A percentile compares a stretch with the other conserved stretches of the same genome.
These are phyloP conservation scores for Microchirus variegatus DNA, from an alignment of 2,797 vertebrate genomes.

Conservation along the genomic window DNA sequence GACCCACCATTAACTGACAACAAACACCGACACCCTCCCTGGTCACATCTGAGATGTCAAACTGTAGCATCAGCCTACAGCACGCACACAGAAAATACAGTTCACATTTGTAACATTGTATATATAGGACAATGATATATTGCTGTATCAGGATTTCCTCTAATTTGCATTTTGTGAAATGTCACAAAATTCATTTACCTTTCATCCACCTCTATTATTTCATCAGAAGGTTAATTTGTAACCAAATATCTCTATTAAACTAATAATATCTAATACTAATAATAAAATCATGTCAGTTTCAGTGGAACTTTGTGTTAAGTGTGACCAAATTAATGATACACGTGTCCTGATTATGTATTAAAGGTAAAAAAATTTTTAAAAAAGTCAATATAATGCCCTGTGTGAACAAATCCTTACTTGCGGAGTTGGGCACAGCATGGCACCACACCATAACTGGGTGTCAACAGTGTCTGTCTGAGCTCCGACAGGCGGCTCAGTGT, in stretches of 20 bases:
- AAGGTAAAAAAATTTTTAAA: not conserved
- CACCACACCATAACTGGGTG: constrained; percentile 93
- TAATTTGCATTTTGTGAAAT: no score
- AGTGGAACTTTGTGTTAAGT: no score
- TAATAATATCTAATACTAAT: no score
- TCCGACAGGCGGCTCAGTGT: constrained; percentile 88
- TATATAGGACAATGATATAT: no score
- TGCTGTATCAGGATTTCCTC: no score
- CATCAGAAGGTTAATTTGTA: no score
- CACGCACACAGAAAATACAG: not conserved
- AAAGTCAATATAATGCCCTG: not conserved
- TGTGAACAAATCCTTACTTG: constrained; percentile 56
- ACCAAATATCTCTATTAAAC: no score
- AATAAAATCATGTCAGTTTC: no score
- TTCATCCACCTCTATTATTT: no score
- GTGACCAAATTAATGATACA: no score
- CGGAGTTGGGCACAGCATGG: constrained; percentile 91
- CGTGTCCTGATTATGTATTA: no score
- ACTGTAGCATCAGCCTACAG: constrained; percentile 88
- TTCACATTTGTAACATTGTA: not conserved
- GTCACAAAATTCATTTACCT: no score
- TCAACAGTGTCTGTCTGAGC: constrained; percentile 92
- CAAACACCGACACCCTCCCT: constrained; percentile 90
- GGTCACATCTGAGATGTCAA: constrained; percentile 91
- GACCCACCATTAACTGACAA: constrained; percentile 95